Conservation (phyloP, 2,888 invertebrate species). For the Spisula solida region DNA sequence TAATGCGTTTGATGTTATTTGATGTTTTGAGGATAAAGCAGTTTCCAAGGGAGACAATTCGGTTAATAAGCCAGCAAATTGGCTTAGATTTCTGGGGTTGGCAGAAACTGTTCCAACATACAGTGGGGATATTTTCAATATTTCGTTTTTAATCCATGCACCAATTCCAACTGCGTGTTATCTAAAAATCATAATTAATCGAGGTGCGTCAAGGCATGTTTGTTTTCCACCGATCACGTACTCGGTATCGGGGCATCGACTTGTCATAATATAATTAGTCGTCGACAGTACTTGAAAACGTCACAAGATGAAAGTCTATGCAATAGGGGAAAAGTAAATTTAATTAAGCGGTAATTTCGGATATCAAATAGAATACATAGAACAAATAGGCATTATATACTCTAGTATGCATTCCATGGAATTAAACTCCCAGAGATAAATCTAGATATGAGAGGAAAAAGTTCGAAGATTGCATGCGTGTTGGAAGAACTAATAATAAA, state of each 20-base stretch:
- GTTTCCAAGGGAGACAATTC: too few species aligned
- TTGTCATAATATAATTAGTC: constrained; percentile 68
- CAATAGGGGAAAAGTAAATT: constrained; percentile 64
- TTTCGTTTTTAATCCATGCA: background rate
- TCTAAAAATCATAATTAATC: constrained; percentile 48
- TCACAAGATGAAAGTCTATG: constrained; percentile 53
- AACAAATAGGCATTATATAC: constrained; percentile 72
- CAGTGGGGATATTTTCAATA: background rate
- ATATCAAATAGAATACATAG: constrained; percentile 65
- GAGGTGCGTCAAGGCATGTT: constrained; percentile 1
- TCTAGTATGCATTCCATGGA: constrained; percentile 65
- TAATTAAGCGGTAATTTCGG: constrained; percentile 71
- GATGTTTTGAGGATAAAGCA: too few species aligned
- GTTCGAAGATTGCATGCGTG: constrained; percentile 60
- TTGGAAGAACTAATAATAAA: constrained; percentile 59
- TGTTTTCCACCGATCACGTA: background rate
- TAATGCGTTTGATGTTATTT: too few species aligned
- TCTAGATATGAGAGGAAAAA: constrained; percentile 47
- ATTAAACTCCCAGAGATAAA: constrained; percentile 59
- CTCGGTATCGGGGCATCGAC: background rate
- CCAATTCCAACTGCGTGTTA: constrained; percentile 13
- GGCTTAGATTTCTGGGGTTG: too few species aligned
- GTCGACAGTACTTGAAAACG: constrained; percentile 31
- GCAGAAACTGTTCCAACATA: background rate
- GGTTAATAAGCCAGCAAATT: too few species aligned